Conservation (phyloP, 30 jellyfish, hydroid and myxozoan species). For the Pelagia noctiluca region DNA sequence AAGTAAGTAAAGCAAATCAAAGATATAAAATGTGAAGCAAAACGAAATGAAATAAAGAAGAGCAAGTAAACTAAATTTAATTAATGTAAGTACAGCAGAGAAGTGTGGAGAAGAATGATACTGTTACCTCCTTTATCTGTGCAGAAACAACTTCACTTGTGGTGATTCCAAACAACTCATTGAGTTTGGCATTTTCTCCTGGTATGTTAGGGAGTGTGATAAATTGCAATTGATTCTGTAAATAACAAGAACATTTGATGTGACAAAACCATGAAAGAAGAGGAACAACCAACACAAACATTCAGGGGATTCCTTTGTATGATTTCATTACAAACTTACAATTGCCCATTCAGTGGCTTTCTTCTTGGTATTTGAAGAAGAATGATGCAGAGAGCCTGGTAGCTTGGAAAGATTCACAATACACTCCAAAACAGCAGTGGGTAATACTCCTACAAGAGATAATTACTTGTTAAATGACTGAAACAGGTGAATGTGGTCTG, state of each 20-base stretch:
- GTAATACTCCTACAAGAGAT: background rate
- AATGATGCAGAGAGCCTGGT: slow-evolving; percentile 16
- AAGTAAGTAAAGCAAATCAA: too few species aligned
- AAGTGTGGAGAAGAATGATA: background rate
- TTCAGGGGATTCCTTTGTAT: background rate
- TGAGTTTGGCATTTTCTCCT: slow-evolving; percentile 27
- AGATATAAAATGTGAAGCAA: too few species aligned
- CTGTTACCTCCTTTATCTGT: slow-evolving; percentile 38
- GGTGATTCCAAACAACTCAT: slow-evolving; percentile 36
- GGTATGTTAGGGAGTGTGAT: slow-evolving; percentile 3
- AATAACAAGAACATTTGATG: background rate
- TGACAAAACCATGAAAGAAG: background rate
- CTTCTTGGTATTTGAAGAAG: slow-evolving; percentile 15
- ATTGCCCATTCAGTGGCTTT: slow-evolving; percentile 58
- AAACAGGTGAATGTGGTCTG: background rate
- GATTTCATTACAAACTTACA: background rate
- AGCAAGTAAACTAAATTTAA: background rate
- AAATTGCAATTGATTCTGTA: slow-evolving; percentile 45
- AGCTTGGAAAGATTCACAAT: slow-evolving; percentile 32
- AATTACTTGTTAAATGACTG: background rate
- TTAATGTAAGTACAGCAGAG: background rate
- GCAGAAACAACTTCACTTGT: slow-evolving; percentile 23
- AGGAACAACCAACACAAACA: background rate
- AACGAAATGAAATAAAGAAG: background rate
- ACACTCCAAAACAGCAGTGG: slow-evolving; percentile 18